Conservation (phyloP, 2,797 vertebrate genomes). For the Microchirus variegatus region DNA sequence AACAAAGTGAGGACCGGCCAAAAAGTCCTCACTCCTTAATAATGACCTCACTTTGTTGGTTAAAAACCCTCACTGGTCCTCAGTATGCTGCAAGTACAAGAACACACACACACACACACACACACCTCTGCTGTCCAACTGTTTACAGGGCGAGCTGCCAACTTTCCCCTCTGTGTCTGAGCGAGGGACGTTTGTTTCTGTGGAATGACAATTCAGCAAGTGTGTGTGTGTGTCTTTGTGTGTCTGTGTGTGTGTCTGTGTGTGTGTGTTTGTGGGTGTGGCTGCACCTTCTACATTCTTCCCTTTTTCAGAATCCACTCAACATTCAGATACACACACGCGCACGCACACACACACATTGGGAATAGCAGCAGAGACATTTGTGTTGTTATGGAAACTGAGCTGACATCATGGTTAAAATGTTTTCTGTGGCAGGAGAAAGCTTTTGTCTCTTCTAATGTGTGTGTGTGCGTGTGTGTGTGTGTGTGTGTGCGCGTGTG, state of each 20-base stretch:
- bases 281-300: conserved; percentile 24
- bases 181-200: background rate
- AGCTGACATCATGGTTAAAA: conserved; percentile 46
- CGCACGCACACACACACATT: conserved; percentile 24
- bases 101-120: conserved; percentile 11
- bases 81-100: no score
- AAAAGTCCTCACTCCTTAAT: no score
- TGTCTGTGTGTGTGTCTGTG: background rate
- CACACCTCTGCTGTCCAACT: conserved; percentile 40
- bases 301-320: conserved; percentile 11
- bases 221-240: background rate
- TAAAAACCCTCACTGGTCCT: no score
- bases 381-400: conserved; percentile 83
- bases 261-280: conserved; percentile 24
- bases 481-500: conserved; percentile 21
- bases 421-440: conserved; percentile 44
- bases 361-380: conserved; percentile 50
- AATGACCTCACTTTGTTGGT: no score
- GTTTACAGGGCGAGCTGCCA: conserved; percentile 53
- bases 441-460: conserved; percentile 40
- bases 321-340: conserved; percentile 25
- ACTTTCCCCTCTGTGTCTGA: conserved; percentile 44
- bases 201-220: background rate
- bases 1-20: no score
- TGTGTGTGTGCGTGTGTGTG: conserved; percentile 34